Evolutionary conservation across 2,113 vertebrate species (phyloP), one percentile per base, ranked within the genome.

Genomic region (Patagioenas fasciata): DNA sequence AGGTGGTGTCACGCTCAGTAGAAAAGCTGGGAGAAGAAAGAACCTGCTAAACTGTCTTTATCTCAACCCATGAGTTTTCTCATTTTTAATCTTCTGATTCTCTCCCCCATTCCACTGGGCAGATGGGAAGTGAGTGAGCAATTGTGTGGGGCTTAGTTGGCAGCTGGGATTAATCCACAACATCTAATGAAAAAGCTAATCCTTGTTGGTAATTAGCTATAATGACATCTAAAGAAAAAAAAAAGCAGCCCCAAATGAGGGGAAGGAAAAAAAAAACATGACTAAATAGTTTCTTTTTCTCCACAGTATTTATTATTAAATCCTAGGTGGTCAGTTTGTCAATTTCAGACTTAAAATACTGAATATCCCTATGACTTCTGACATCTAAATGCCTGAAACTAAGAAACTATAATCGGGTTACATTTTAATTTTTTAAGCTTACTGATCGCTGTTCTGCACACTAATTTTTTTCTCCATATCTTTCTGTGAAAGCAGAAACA

Each of bases 121-220:
- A 13, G 40, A 40, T 40, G 40, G 40, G 40, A 40, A 40, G 40
- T 14, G 40, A 40, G 40, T 40, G 40, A 40, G 40, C 40, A 40
- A 40, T 40, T 40, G 40, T 40, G 40, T 40, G 40, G 40, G 40
- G 40, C 40, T 44, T 44, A 42, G 42, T 42, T 42, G 42, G 15
- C 42, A 42, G 44, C 40, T 40, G 40, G 40, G 40, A 44, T 44
- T 44, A 44, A 44, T 16, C 42, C 15, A 17, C 42, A 44, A 44
- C 44, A 44, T 17, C 44, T 44, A 44, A 44, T 47, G 53, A 60
- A 94, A 80, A 78, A 92, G 15, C 15, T 81, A 75, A 94, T 81
- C 57, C 69, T 84, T 79, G 48, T 56, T 88, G 40, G 17, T 69
- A 89, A 95, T 94, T 88, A 75, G 25, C 15, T 54, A 7, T 36